Evolutionary conservation across 37 sponge, comb jelly and placozoan genomes (phyloP).

Genomic region (Halisarca cf. caerulea): DNA sequence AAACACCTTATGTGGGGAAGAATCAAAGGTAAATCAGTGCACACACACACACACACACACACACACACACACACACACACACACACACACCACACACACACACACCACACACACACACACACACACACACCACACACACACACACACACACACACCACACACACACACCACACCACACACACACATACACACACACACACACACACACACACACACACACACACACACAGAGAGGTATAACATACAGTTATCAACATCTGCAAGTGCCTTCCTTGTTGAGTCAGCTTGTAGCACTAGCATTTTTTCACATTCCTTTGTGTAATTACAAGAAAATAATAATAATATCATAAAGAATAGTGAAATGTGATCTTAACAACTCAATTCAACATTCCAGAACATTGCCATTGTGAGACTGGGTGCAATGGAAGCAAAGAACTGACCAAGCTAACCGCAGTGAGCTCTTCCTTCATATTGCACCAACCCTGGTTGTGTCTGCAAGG

Average conservation of each 20-base stretch:
- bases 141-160: not conserved
- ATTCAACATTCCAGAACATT: no score
- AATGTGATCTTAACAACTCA: no score
- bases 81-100: no score
- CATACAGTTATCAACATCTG: not conserved
- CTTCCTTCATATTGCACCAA: conserved; percentile 50
- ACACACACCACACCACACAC: not conserved
- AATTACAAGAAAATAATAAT: no score
- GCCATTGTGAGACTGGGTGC: no score
- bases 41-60: no score
- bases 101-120: not conserved
- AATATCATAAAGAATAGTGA: no score
- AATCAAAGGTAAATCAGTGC: not conserved
- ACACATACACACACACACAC: not conserved
- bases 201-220: not conserved
- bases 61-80: no score
- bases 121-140: conserved; percentile 7
- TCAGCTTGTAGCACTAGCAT: not conserved
- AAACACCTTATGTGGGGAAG: no score
- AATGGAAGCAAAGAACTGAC: conserved; percentile 35
- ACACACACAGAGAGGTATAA: not conserved
- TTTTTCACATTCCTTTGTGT: not conserved
- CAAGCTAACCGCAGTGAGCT: conserved; percentile 34
- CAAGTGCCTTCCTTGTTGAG: not conserved
- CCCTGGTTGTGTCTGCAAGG: conserved; percentile 37